Conservation (phyloP, 2,888 invertebrate species). For the Leptura quadrifasciata region DNA sequence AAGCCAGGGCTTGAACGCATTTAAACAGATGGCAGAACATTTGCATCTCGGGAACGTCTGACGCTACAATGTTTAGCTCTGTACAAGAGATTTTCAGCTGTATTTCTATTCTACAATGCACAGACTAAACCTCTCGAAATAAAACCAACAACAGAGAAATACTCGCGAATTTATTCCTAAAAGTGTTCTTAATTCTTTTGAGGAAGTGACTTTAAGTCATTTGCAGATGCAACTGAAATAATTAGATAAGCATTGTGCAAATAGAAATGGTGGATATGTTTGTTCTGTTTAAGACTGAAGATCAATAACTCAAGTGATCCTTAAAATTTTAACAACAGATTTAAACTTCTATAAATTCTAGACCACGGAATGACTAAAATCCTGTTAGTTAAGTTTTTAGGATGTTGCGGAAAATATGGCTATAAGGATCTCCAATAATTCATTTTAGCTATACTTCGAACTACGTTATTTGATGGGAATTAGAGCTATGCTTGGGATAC, state of each 20-base stretch:
- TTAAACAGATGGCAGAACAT: conserved; percentile 41
- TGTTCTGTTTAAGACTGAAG: neutral
- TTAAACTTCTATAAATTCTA: no score
- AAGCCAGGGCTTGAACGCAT: conserved; percentile 32
- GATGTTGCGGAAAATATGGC: no score
- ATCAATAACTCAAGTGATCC: no score
- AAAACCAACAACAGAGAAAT: conserved; percentile 21
- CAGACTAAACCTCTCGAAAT: conserved; percentile 7
- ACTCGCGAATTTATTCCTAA: conserved; percentile 12
- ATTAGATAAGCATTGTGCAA: neutral
- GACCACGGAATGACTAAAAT: no score
- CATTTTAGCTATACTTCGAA: no score
- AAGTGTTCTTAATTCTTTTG: conserved; percentile 9
- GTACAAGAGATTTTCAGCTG: conserved; percentile 15
- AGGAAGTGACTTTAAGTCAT: conserved; percentile 3
- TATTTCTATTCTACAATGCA: conserved; percentile 16
- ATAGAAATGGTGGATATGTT: neutral
- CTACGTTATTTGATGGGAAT: no score
- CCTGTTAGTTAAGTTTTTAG: no score
- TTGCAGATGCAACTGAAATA: conserved; percentile 8
- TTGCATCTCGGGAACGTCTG: conserved; percentile 39
- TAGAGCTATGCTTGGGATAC: no score
- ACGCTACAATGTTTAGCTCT: conserved; percentile 26
- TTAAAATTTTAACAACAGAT: no score
- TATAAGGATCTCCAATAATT: no score